Evolutionary conservation across 2,113 vertebrate genomes (phyloP), one percentile per base, ranked within the genome.

Genomic region (Isurus oxyrinchus): DNA sequence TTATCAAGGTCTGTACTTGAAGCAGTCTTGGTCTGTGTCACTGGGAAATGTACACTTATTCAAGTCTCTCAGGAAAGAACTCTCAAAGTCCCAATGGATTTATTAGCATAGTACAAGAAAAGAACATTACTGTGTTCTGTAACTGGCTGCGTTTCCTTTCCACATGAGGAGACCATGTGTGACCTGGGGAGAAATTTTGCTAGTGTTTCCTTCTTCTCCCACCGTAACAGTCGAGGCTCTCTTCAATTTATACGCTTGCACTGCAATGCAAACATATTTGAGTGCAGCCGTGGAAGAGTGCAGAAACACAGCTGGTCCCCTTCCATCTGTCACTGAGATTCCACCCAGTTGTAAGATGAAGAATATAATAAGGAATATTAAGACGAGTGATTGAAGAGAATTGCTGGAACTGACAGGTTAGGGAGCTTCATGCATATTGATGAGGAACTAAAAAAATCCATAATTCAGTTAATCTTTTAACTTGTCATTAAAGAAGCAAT

Each of bases 381-480:
- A 97, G 97, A 96, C 96, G 97, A 98, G 97, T 97, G 97, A 98
- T 98, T 98, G 97, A 98, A 97, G 97, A 98, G 97, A 97, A 97
- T 97, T 97, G 97, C 97, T 97, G 96, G 97, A 97, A 0, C 96
- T 98, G 97, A 98, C 97, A 98, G 97, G 97, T 97, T 97, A 97
- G 97, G 81, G 97, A 97, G 96, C 97, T 97, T 90, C 97, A 97
- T 97, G 97, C 97, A 98, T 98, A 97, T 97, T 97, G 97, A 98
- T 98, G 97, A 97, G 97, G 97, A 97, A 27, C 59, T 63, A 63
- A 63, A 94, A 61, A 94, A 94, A 94, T 94, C 90, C 90, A 94
- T 94, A 94, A 94, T 94, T 94, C 90, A 94, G 90, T 94, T 94
- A 94, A 94, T 94, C 90, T 94, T 94, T 94, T 94, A 94, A 94